phyloP scores from a whole-genome alignment of 2,113 vertebrate species.

The Peromyscus californicus region DNA sequence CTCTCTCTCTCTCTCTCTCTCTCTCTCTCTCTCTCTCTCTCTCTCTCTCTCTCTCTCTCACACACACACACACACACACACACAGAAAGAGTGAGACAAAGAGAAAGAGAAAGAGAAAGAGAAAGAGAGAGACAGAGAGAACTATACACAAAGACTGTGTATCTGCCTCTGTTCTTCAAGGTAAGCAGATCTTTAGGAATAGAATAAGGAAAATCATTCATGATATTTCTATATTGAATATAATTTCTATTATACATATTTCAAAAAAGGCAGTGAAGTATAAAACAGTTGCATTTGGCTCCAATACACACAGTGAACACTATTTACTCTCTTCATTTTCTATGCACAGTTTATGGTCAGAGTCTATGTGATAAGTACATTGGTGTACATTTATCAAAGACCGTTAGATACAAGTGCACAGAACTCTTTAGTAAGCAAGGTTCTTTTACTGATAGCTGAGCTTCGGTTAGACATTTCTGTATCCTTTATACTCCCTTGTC shows the following conservation, averaged over 20 bases:
- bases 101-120: background rate
- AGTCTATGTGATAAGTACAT: background rate
- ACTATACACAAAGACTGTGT: background rate
- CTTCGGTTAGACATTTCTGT: constrained; percentile 36
- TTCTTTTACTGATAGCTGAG: background rate
- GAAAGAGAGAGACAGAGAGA: too few species aligned
- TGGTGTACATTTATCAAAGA: background rate
- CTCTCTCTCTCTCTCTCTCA: too few species aligned
- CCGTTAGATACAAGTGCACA: background rate
- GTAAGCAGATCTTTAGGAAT: background rate
- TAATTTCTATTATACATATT: background rate
- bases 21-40: background rate
- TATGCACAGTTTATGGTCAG: background rate
- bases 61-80: background rate
- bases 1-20: too few species aligned
- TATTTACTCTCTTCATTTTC: background rate
- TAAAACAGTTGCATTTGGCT: background rate
- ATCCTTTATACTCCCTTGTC: background rate
- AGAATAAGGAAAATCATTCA: background rate
- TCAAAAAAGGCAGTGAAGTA: background rate
- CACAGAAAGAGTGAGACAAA: background rate
- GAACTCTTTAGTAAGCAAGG: background rate
- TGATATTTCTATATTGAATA: background rate
- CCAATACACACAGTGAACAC: background rate
- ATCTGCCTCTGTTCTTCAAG: background rate